A percentile compares a stretch with the other conserved stretches of the same genome.
These are phyloP conservation scores for Cyrtorhinus lividipennis DNA, from an alignment of 1,140 invertebrate genomes.

Conservation along the genomic window DNA sequence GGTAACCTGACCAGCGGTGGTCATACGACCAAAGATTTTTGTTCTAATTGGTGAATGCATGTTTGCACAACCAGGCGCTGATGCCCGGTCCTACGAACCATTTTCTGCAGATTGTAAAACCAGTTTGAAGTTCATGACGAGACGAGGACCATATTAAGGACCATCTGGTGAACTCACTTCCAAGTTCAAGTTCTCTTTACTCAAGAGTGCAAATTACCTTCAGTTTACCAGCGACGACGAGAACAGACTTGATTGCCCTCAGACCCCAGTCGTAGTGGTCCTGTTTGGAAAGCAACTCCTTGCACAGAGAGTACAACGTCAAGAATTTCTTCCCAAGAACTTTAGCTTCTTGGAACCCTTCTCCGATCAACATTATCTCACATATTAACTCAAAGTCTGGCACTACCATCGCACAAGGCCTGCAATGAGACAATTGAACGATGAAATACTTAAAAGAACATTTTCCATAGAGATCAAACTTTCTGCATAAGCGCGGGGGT, in stretches of 20 bases:
- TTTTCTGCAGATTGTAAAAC: not conserved
- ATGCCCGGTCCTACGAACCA: no score
- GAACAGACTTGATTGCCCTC: constrained; percentile 80
- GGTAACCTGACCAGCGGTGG: no score
- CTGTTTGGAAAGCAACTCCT: constrained; percentile 77
- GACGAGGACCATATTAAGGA: not conserved
- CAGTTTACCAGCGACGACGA: constrained; percentile 77
- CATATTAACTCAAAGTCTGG: constrained; percentile 86
- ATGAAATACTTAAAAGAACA: not conserved
- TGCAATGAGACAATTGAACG: constrained; percentile 27
- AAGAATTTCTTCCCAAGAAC: constrained; percentile 81
- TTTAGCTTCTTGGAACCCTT: constrained; percentile 78
- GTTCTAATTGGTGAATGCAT: no score
- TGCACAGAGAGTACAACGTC: constrained; percentile 74
- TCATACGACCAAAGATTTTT: not conserved
- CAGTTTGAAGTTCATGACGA: not conserved
- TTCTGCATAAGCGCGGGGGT: not conserved
- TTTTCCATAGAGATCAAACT: not conserved
- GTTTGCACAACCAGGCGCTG: no score
- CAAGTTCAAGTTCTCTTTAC: not conserved
- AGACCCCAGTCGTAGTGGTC: constrained; percentile 93
- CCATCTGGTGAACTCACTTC: not conserved
- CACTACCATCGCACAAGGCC: constrained; percentile 89
- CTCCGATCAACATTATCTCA: constrained; percentile 88
- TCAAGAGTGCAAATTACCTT: constrained; percentile 36